Evolutionary conservation across 2,797 vertebrate species (phyloP), one percentile per base, ranked within the genome.

Genomic region (Xiphophorus birchmanni): DNA sequence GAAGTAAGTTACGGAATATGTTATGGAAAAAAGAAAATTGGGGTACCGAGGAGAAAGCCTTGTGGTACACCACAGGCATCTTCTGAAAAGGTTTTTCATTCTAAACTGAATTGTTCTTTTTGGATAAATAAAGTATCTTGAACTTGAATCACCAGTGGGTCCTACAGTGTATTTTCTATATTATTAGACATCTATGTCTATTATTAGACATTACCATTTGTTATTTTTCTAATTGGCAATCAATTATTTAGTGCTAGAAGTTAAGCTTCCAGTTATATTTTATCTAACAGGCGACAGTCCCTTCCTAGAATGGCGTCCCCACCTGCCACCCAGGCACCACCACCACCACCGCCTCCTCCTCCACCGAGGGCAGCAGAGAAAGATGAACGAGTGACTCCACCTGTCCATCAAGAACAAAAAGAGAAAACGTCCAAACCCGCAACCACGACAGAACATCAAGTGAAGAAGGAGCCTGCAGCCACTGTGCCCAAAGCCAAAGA

Each of bases 291-390:
- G 82, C 96, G 97, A 58, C 97, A 97, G 17, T 95, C 95, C 71
- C 95, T 97, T 54, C 92, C 96, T 80, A 97, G 97, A 87, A 94
- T 96, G 82, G 89, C 95, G 0, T 93, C 94, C 0, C 95, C 96
- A 18, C 91, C 96, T 13, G 92, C 93, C n/a, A 86, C 85, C 65
- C 95, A 95, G 92, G 85, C 32, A 1, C 90, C 85, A 37, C 42
- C 26, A 0, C 65, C 63, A 26, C 67, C 67, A 2, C 47, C 48
- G 18, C 48, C 35, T 7, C 50, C 67, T 2, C 52, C 76, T 18
- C 69, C 69, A 47, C 54, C 75, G 0, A 89, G 74, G 79, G 84
- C 50, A 0, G 67, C 21, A 23, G 94, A 94, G 79, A 94, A 93
- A 85, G 95, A 95, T 54, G 92, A 95, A 80, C 75, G 90, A 40